phyloP scores from a whole-genome alignment of 2,797 vertebrate genomes.

The Buphagus erythrorhynchus region DNA sequence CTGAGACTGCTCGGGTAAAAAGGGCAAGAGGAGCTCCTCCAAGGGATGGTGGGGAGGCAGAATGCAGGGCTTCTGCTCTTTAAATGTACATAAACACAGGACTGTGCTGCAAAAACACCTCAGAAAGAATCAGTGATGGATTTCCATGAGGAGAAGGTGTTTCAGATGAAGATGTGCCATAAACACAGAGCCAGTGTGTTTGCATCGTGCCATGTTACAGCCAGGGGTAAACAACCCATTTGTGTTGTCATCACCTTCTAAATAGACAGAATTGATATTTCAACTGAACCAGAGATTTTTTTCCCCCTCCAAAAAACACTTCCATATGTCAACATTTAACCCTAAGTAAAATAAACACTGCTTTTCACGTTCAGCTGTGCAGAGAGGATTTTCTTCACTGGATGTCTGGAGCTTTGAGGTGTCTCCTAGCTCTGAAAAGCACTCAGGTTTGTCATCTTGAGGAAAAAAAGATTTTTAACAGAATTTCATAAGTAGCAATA shows the following conservation, averaged over 20 bases:
- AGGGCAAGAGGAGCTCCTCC: not conserved
- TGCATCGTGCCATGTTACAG: fast-evolving
- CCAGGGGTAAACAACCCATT: not conserved
- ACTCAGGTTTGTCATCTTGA: not conserved
- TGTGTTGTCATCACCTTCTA: not conserved
- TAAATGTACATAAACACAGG: not conserved
- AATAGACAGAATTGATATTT: not conserved
- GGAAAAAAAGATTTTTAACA: not conserved
- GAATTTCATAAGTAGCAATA: not conserved
- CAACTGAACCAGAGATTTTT: not conserved
- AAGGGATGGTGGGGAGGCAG: not conserved
- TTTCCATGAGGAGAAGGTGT: not conserved
- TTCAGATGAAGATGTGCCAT: not conserved
- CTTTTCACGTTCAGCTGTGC: not conserved
- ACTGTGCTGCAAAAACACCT: not conserved
- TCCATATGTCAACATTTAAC: not conserved
- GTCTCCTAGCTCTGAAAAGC: not conserved
- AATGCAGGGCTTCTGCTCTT: not conserved
- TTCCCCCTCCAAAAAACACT: not conserved
- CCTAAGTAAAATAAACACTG: not conserved
- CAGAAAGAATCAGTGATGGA: not conserved
- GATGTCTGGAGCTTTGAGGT: not conserved
- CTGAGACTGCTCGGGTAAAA: not conserved
- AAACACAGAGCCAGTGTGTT: not conserved
- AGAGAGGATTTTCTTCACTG: not conserved